Evolutionary conservation across 1,140 invertebrate species (phyloP).

Genomic region (Zaprionus lachaisei): DNA sequence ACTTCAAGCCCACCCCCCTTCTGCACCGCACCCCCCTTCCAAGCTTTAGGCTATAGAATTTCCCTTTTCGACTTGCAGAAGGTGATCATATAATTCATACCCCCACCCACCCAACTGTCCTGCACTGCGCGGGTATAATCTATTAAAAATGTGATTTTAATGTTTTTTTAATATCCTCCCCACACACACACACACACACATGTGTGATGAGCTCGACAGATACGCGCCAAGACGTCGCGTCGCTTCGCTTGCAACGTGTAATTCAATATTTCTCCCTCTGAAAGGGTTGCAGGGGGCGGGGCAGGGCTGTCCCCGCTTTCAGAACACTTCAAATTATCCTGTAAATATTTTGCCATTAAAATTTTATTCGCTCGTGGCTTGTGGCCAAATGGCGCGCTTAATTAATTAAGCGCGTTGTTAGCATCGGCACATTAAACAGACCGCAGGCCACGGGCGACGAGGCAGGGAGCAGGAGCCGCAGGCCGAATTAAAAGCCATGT

Average conservation of each 20-base stretch:
- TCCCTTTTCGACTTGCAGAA: neutral
- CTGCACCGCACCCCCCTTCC: no score
- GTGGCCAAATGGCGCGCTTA: slow-evolving; percentile 18
- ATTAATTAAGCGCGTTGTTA: slow-evolving; percentile 45
- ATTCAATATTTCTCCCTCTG: slow-evolving; percentile 46
- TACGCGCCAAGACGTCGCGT: slow-evolving; percentile 28
- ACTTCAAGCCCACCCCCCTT: no score
- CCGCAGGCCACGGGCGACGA: neutral
- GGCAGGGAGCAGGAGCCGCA: neutral
- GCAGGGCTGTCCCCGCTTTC: neutral
- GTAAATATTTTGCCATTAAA: slow-evolving; percentile 51
- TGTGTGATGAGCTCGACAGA: slow-evolving; percentile 15
- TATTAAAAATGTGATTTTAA: slow-evolving; percentile 74
- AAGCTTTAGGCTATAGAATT: neutral
- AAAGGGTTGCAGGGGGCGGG: slow-evolving; percentile 1
- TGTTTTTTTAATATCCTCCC: slow-evolving; percentile 62
- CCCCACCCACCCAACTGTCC: neutral
- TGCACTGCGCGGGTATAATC: slow-evolving; percentile 34
- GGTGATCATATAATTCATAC: neutral
- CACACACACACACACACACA: neutral
- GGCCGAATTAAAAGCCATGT: slow-evolving; percentile 58
- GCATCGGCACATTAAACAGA: slow-evolving; percentile 52
- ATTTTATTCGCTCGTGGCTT: slow-evolving; percentile 32
- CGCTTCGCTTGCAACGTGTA: slow-evolving; percentile 24
- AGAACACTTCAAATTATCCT: slow-evolving; percentile 17